phyloP scores from a whole-genome alignment of 2,888 invertebrate species.

The Galerucella pusilla region DNA sequence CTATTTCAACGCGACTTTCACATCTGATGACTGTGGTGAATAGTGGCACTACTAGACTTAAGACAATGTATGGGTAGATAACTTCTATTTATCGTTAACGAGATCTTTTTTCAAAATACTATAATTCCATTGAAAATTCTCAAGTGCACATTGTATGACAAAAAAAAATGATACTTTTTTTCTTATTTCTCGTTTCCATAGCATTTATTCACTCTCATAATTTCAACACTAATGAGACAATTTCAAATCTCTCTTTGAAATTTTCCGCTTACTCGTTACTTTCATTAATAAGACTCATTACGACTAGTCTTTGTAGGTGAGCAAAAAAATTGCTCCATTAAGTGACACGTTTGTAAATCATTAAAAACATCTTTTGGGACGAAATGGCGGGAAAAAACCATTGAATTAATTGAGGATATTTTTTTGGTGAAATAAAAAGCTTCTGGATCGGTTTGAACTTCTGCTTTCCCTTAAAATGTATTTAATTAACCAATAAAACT shows the following conservation, averaged over 20 bases:
- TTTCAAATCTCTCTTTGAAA: slow-evolving; percentile 41
- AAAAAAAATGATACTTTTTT: slow-evolving; percentile 18
- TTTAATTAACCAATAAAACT: neutral
- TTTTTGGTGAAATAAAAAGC: neutral
- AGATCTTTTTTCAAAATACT: neutral
- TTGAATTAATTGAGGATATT: slow-evolving; percentile 15
- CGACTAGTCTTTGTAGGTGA: slow-evolving; percentile 32
- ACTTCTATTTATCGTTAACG: too few relatives aligned
- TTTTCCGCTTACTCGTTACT: slow-evolving; percentile 37
- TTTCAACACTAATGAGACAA: slow-evolving; percentile 50
- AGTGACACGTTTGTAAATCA: slow-evolving; percentile 27
- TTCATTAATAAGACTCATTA: slow-evolving; percentile 39
- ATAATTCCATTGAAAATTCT: slow-evolving; percentile 11
- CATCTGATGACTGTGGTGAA: too few relatives aligned
- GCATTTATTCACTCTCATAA: slow-evolving; percentile 46
- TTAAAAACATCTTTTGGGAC: slow-evolving; percentile 25
- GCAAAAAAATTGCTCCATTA: slow-evolving; percentile 30
- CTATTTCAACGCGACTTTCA: too few relatives aligned
- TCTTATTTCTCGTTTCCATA: slow-evolving; percentile 12
- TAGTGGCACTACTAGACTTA: too few relatives aligned
- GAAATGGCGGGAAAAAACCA: slow-evolving; percentile 16
- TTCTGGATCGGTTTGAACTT: neutral
- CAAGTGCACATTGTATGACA: slow-evolving; percentile 16
- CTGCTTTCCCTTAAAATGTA: neutral
- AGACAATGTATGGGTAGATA: too few relatives aligned